Conservation (phyloP, 2,797 vertebrate species). For the Furcifer pardalis region DNA sequence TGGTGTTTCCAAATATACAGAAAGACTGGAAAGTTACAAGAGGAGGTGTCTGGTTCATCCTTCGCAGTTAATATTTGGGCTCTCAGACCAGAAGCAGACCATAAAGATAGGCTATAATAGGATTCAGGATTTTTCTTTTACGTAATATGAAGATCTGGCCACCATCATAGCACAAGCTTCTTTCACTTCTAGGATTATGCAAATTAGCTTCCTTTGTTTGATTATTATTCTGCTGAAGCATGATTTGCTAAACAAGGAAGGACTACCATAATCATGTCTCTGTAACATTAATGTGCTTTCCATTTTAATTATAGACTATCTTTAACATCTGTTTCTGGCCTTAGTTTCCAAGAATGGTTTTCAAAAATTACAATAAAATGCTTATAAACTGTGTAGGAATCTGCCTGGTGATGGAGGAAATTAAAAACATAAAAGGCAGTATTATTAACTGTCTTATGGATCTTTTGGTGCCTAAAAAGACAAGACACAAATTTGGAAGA, state of each 20-base stretch:
- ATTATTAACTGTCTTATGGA: background rate
- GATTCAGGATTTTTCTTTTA: too few relatives aligned
- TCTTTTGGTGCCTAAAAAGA: background rate
- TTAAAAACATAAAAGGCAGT: background rate
- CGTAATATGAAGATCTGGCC: too few relatives aligned
- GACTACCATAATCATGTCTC: too few relatives aligned
- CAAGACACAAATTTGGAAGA: background rate
- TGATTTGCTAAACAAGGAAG: too few relatives aligned
- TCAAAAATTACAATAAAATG: constrained; percentile 4
- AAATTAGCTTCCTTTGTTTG: too few relatives aligned
- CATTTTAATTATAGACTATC: too few relatives aligned
- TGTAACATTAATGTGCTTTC: too few relatives aligned
- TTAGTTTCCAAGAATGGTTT: background rate
- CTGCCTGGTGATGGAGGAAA: constrained; percentile 9
- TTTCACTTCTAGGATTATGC: too few relatives aligned
- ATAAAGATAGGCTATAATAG: too few relatives aligned
- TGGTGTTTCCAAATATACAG: constrained; percentile 12
- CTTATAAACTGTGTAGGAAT: constrained; percentile 7
- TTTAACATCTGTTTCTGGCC: too few relatives aligned
- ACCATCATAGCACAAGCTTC: too few relatives aligned
- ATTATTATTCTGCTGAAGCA: too few relatives aligned
- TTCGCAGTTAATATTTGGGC: background rate
- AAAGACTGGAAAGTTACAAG: background rate
- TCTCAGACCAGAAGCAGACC: background rate
- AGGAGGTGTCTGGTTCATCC: constrained; percentile 29